Evolutionary conservation across 2,113 vertebrate species (phyloP).

Genomic region (Oryzias curvinotus): DNA sequence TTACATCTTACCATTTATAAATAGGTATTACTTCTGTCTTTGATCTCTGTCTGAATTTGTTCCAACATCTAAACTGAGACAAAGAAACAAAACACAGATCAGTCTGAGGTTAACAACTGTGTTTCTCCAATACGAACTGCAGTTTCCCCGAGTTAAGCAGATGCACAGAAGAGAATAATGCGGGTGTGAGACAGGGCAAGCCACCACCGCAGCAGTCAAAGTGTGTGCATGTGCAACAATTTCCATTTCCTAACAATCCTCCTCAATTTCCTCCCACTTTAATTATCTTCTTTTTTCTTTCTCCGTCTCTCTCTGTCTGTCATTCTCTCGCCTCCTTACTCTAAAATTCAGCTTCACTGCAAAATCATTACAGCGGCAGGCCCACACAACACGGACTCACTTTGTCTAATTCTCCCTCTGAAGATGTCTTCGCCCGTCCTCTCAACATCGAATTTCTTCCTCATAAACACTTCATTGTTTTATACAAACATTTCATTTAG

Average conservation of each 20-base stretch:
- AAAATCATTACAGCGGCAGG: conserved; percentile 49
- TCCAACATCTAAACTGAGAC: background rate
- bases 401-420: conserved; percentile 33
- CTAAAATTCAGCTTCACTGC: conserved; percentile 47
- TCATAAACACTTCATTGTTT: background rate
- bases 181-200: conserved; percentile 37
- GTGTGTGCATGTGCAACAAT: conserved; percentile 40
- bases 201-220: conserved; percentile 19
- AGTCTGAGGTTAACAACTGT: conserved; percentile 27
- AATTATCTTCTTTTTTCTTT: conserved; percentile 52
- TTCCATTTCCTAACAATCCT: conserved; percentile 45
- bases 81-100: conserved; percentile 3
- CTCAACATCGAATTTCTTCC: background rate
- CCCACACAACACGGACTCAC: conserved; percentile 64
- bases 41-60: background rate
- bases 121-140: conserved; percentile 12
- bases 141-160: conserved; percentile 8
- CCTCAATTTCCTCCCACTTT: conserved; percentile 55
- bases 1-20: background rate
- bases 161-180: conserved; percentile 33
- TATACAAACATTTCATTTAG: background rate
- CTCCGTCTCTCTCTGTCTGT: conserved; percentile 32
- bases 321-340: conserved; percentile 48
- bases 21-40: background rate
- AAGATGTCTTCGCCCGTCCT: conserved; percentile 2